Percentiles rank a stretch among this genome's conserved stretches.
phyloP scores from a whole-genome alignment of 2,888 invertebrate species.

The Trissolcus brochymenae region DNA sequence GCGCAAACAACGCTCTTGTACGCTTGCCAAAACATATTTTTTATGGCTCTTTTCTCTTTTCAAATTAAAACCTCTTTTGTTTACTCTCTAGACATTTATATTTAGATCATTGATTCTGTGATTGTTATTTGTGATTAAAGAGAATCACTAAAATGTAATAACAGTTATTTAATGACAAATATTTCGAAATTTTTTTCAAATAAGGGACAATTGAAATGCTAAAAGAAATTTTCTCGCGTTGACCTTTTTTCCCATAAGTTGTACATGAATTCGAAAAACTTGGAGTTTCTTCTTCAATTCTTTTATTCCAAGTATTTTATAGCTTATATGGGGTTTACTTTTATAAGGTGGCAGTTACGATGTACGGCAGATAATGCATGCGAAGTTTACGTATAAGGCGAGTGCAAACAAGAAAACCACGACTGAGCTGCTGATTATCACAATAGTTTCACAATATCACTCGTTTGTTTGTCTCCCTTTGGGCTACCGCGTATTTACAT shows the following conservation, averaged over 20 bases:
- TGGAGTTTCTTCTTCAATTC: too few species aligned
- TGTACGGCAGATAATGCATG: constrained; percentile 56
- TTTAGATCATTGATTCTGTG: too few species aligned
- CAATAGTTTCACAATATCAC: constrained; percentile 49
- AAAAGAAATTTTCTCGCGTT: too few species aligned
- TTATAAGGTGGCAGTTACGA: constrained; percentile 25
- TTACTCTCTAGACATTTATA: too few species aligned
- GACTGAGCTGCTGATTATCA: constrained; percentile 55
- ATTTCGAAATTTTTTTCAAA: not conserved
- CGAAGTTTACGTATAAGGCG: constrained; percentile 59
- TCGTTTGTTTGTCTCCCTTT: constrained; percentile 39
- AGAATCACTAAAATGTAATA: too few species aligned
- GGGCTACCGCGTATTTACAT: constrained; percentile 15
- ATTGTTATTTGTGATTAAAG: too few species aligned
- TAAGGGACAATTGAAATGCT: too few species aligned
- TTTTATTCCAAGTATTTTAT: too few species aligned
- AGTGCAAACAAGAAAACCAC: constrained; percentile 59
- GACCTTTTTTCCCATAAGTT: too few species aligned
- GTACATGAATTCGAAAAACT: too few species aligned
- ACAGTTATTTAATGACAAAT: not conserved
- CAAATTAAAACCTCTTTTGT: constrained; percentile 24
- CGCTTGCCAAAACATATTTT: constrained; percentile 48
- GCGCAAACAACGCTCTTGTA: constrained; percentile 43
- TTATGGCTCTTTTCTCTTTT: constrained; percentile 33
- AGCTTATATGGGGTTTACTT: constrained; percentile 25